Percentiles rank a stretch among this genome's conserved stretches.
phyloP scores from a whole-genome alignment of 2,888 invertebrate species.

The Caenorhabditis becei region DNA sequence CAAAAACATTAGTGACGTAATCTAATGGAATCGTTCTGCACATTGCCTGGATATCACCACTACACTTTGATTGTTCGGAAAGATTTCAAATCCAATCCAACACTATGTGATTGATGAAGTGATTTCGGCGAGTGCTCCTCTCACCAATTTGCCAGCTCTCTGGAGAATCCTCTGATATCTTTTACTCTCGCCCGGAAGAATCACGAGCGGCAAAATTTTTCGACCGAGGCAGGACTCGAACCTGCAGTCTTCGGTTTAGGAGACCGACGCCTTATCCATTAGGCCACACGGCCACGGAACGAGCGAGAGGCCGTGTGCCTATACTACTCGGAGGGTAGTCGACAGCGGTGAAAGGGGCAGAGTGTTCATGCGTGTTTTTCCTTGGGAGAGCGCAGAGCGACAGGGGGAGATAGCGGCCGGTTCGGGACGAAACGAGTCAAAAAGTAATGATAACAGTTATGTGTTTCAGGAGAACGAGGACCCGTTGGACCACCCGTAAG shows the following conservation, averaged over 20 bases:
- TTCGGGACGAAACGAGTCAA: conserved; percentile 1
- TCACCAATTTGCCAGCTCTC: conserved; percentile 45
- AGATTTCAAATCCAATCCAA: conserved; percentile 55
- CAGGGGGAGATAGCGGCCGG: not conserved
- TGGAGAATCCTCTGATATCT: conserved; percentile 2
- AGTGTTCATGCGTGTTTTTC: conserved; percentile 37
- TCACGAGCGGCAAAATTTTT: conserved; percentile 49
- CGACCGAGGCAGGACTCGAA: conserved; percentile 75
- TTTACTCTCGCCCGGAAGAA: conserved; percentile 2
- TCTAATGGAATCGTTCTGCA: conserved; percentile 47
- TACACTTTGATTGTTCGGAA: conserved; percentile 56
- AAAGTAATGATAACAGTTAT: conserved; percentile 54
- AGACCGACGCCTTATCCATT: conserved; percentile 81
- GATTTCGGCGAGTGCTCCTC: conserved; percentile 40
- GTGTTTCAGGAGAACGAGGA: conserved; percentile 75
- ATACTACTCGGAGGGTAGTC: conserved; percentile 22
- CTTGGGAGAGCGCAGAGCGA: conserved; percentile 5
- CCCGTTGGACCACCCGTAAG: conserved; percentile 74
- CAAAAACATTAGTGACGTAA: conserved; percentile 27
- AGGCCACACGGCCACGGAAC: conserved; percentile 67
- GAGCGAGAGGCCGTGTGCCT: conserved; percentile 19
- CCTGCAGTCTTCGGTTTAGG: conserved; percentile 80
- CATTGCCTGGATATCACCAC: conserved; percentile 24
- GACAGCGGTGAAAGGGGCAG: conserved; percentile 12
- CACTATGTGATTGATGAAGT: conserved; percentile 54